Conservation (phyloP, 1,140 invertebrate species). For the Drosophila nigromelanica region DNA sequence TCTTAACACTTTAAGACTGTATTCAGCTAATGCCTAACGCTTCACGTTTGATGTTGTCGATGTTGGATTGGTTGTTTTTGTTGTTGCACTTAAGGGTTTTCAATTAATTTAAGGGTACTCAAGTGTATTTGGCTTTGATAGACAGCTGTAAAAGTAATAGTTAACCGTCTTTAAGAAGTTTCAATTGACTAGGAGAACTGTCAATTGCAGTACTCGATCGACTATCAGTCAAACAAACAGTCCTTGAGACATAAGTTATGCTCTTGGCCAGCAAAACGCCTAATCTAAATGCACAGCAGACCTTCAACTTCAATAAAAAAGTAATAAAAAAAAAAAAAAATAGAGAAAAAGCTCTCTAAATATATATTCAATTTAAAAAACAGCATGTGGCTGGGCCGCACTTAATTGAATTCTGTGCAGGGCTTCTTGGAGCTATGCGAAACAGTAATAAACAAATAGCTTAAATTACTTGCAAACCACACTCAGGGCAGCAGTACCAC, state of each 20-base stretch:
- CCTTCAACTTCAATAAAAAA: not conserved
- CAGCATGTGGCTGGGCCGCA: slow-evolving; percentile 31
- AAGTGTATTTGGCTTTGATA: not conserved
- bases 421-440: slow-evolving; percentile 11
- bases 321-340: not conserved
- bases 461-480: slow-evolving; percentile 38
- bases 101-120: slow-evolving; percentile 24
- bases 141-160: slow-evolving; percentile 11
- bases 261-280: not conserved
- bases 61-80: slow-evolving; percentile 1
- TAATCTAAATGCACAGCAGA: slow-evolving; percentile 28
- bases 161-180: slow-evolving; percentile 11
- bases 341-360: not conserved
- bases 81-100: slow-evolving; percentile 20
- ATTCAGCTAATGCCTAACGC: slow-evolving; percentile 13
- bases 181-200: slow-evolving; percentile 1
- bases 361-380: slow-evolving; percentile 32
- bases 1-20: slow-evolving; percentile 29
- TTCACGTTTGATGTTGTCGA: slow-evolving; percentile 17
- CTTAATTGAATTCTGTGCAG: slow-evolving; percentile 44
- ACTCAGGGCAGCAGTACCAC: not conserved
- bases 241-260: slow-evolving; percentile 3
- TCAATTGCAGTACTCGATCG: not conserved
- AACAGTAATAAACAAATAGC: slow-evolving; percentile 50
- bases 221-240: not conserved